Evolutionary conservation across 64 coral and sea anemone species (phyloP), one percentile per base, ranked within the genome.

Genomic region (Platygyra sinensis): DNA sequence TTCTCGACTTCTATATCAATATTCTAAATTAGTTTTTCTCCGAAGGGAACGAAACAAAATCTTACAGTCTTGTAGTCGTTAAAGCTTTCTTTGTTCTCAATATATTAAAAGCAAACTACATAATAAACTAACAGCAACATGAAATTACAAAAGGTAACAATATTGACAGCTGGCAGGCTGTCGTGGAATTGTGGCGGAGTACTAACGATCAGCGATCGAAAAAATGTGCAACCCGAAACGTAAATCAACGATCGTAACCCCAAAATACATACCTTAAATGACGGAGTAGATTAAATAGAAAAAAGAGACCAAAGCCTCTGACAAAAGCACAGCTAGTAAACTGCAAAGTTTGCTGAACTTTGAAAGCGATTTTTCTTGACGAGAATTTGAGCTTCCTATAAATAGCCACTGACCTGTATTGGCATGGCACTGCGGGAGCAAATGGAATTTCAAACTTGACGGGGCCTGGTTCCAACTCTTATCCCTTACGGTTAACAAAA

Each of bases 11-110:
- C 38, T 85, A 64, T 71, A 38, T 19, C 81, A 85, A 85, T 85
- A 85, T 85, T 42, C 38, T 85, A 85, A 85, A 85, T 85, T 50
- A 85, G 36, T 71, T 85, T 69, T 85, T 71, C 81, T 60, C 81
- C 65, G 19, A 85, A 67, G 81, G 33, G 63, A 69, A 71, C 69
- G 62, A 85, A 85, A 71, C 39, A 36, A 71, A 85, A 85, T 52
- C 20, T 72, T 52, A 71, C 36, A 12, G 61, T 80, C 55, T 80
- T 8, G 62, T 46, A 80, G 78, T 80, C 78, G n/a, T 85, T 85
- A 85, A 33, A 13, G 81, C 39, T 85, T 85, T 51, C 81, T 30
- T 72, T 51, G 42, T 28, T 32, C 61, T 51, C 81, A 85, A 85
- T 85, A 85, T 85, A 49, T 24, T 50, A 13, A 64, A 24, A 71